Percentiles rank a stretch among this genome's conserved stretches.
Conservation (phyloP, 2,888 invertebrate species). For the Labia minor region DNA sequence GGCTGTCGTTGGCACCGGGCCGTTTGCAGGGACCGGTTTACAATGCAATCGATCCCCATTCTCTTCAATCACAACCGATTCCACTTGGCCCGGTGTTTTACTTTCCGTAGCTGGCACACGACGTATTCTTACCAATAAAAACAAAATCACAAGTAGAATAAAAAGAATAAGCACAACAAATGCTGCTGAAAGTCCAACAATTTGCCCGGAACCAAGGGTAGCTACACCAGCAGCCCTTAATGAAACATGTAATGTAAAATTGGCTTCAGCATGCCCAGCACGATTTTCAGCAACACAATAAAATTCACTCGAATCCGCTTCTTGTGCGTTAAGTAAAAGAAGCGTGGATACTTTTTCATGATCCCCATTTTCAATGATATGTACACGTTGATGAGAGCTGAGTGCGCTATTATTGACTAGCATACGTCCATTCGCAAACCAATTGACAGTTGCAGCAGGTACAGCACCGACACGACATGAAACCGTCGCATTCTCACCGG, state of each 20-base stretch:
- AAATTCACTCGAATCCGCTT: slow-evolving; percentile 71
- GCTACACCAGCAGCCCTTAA: slow-evolving; percentile 69
- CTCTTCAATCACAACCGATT: slow-evolving; percentile 39
- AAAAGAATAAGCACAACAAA: slow-evolving; percentile 65
- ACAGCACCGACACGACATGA: slow-evolving; percentile 69
- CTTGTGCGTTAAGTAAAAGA: slow-evolving; percentile 70
- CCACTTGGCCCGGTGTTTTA: slow-evolving; percentile 63
- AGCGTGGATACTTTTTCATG: slow-evolving; percentile 65
- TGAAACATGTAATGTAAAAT: slow-evolving; percentile 75
- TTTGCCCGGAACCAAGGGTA: slow-evolving; percentile 70
- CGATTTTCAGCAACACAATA: slow-evolving; percentile 84
- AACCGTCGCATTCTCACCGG: slow-evolving; percentile 77
- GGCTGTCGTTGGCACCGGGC: slow-evolving; percentile 34
- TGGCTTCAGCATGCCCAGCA: slow-evolving; percentile 77
- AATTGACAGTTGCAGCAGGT: slow-evolving; percentile 68
- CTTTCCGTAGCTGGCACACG: slow-evolving; percentile 63
- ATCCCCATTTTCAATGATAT: slow-evolving; percentile 64
- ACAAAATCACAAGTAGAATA: slow-evolving; percentile 58
- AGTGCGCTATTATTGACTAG: slow-evolving; percentile 67
- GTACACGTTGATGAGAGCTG: slow-evolving; percentile 63
- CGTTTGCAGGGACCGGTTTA: neutral
- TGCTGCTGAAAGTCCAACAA: slow-evolving; percentile 73
- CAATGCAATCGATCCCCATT: neutral
- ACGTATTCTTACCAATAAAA: slow-evolving; percentile 61
- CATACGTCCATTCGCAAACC: slow-evolving; percentile 76